These are phyloP conservation scores for Brotula barbata DNA, from an alignment of 2,797 vertebrate species.

Conservation along the genomic window DNA sequence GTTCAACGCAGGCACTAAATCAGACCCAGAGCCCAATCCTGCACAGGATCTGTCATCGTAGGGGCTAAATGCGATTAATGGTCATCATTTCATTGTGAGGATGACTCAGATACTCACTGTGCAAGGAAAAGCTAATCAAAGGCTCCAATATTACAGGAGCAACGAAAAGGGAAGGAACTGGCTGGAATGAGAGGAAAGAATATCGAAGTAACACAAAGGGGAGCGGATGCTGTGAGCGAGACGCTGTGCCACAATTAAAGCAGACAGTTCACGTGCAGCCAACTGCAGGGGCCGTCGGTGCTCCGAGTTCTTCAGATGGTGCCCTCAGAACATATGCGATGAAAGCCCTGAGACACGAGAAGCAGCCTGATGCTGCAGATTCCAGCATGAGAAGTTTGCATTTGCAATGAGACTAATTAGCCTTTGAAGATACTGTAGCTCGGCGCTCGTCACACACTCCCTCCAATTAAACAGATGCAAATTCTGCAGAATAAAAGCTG, in stretches of 20 bases:
- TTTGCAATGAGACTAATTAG: conserved; percentile 28
- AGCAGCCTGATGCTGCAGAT: conserved; percentile 19
- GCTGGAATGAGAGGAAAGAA: conserved; percentile 32
- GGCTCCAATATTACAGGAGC: conserved; percentile 29
- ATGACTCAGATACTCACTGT: no score
- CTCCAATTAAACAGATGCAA: neutral
- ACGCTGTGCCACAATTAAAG: conserved; percentile 71
- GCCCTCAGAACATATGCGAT: conserved; percentile 46
- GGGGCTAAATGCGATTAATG: conserved; percentile 68
- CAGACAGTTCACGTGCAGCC: conserved; percentile 58
- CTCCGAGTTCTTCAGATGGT: conserved; percentile 20
- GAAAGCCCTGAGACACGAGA: conserved; percentile 22
- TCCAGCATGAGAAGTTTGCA: conserved; percentile 6
- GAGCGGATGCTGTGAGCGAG: conserved; percentile 42
- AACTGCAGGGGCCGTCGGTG: conserved; percentile 34
- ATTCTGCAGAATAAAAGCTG: neutral
- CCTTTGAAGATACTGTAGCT: neutral
- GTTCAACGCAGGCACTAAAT: conserved; percentile 43
- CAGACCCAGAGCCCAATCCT: conserved; percentile 18
- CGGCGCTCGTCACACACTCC: neutral
- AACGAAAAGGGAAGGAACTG: conserved; percentile 31
- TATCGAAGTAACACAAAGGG: conserved; percentile 56
- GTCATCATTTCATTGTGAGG: no score
- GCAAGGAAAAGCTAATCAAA: conserved; percentile 57
- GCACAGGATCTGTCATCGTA: conserved; percentile 57